Base-by-base conservation (phyloP, 2,797 vertebrate species). In the Nannoperca obscura region DNA sequence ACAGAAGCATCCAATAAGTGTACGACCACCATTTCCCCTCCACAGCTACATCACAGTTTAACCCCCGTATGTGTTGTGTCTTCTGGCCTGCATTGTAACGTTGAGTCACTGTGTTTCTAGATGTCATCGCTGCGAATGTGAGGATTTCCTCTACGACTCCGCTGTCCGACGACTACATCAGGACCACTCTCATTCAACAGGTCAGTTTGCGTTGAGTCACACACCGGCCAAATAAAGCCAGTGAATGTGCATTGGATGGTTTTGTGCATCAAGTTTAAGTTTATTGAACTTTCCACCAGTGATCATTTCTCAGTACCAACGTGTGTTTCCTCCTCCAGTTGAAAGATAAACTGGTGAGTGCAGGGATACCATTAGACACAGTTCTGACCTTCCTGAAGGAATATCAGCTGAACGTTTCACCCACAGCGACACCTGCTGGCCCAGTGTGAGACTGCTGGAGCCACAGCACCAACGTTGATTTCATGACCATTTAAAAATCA, bases 271-370 rank as follows among this genome's bases (percentile, higher is more conserved):
- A 47, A 47, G 8, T 47, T 20, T 19, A 47, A 9, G 19, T 20
- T 20, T 20, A 20, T 20, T 47, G 19, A 19, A 17, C 7, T 15
- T 19, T 17, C 6, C 6, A 19, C 19, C 36, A 38, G 5, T 13
- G 36, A 40, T 53, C 9, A 1, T 20, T n/a, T 22, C 30, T 57
- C 52, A 60, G 3, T 10, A 30, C 2, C 38, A 27, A 27, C 11
- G 0, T 57, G 7, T 74, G 46, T 52, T 83, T 58, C 38, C 7
- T 54, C 36, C 19, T 70, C 8, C 79, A 88, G 86, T 0, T 88
- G 13, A 70, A 47, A 22, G 14, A 47, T 1, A 49, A 52, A 19
- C 42, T 90, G 60, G 9, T n/a, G 32, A 27, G 3, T 12, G 14
- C 0, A 4, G 80, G 80, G 8, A 24, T 79, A 20, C 61, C 74